These are phyloP conservation scores for Liparis tanakae DNA, from an alignment of 2,797 vertebrate species.

Conservation along the genomic window DNA sequence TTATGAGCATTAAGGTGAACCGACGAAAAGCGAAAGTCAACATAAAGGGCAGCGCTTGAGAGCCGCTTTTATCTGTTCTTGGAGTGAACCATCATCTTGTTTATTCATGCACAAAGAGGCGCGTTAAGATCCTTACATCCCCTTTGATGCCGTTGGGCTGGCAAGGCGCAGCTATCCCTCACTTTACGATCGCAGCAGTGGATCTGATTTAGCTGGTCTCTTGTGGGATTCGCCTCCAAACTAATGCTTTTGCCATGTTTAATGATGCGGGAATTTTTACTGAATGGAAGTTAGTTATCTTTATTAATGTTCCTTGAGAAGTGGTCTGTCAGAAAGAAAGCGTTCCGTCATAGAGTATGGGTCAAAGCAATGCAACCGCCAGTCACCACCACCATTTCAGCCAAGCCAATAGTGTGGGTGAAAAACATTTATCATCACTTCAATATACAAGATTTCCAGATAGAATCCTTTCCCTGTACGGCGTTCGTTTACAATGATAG, in stretches of 20 bases:
- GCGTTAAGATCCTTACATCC: conserved; percentile 81
- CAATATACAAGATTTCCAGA: conserved; percentile 9
- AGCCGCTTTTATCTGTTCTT: conserved; percentile 81
- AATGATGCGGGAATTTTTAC: conserved; percentile 94
- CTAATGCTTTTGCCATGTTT: conserved; percentile 93
- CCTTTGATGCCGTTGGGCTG: conserved; percentile 87
- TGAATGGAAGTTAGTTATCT: conserved; percentile 93
- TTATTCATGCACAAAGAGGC: conserved; percentile 86
- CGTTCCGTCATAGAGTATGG: conserved; percentile 34
- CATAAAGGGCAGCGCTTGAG: conserved; percentile 55
- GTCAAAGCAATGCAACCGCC: conserved; percentile 26
- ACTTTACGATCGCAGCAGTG: conserved; percentile 86
- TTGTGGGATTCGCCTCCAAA: conserved; percentile 88
- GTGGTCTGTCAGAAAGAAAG: conserved; percentile 84
- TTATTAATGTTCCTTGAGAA: conserved; percentile 84
- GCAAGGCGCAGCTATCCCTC: conserved; percentile 79
- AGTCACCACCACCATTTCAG: conserved; percentile 5
- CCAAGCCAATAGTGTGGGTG: neutral
- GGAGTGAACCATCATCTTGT: conserved; percentile 70
- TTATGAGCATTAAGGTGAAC: conserved; percentile 40
- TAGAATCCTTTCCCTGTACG: neutral
- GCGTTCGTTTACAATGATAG: neutral
- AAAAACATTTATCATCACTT: conserved; percentile 3
- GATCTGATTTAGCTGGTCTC: conserved; percentile 90
- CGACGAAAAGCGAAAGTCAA: conserved; percentile 45